phyloP scores from a whole-genome alignment of 2,797 vertebrate genomes.

The Allobates femoralis region DNA sequence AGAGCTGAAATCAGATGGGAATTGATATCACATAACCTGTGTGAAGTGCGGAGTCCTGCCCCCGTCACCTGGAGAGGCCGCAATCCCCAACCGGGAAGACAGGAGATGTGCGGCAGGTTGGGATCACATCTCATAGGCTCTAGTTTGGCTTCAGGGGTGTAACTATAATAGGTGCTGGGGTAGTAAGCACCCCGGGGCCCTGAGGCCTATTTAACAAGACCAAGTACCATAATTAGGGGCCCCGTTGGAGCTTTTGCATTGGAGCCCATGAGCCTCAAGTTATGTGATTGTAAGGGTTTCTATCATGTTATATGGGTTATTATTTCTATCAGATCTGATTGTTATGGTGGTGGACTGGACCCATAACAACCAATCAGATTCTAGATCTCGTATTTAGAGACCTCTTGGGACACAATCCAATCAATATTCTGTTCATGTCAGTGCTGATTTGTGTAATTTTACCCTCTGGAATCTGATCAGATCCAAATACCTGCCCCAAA shows the following conservation, averaged over 20 bases:
- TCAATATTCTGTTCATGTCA: background rate
- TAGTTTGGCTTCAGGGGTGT: no score
- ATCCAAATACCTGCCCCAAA: no score
- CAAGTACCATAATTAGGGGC: no score
- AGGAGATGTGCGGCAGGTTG: background rate
- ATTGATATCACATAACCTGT: slow-evolving; percentile 20
- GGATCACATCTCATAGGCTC: background rate
- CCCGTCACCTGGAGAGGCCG: background rate
- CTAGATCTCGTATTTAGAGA: background rate
- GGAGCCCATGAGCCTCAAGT: no score
- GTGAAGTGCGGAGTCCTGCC: slow-evolving; percentile 9
- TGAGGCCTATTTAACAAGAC: no score
- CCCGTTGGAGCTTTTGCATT: no score
- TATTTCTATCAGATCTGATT: no score
- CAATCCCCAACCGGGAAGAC: slow-evolving; percentile 9
- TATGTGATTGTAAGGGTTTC: no score
- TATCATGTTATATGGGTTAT: background rate
- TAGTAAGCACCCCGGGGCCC: no score
- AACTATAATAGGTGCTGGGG: no score
- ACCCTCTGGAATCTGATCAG: background rate
- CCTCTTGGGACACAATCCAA: background rate
- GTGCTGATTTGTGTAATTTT: background rate
- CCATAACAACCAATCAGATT: background rate
- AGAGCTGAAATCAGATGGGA: slow-evolving; percentile 20
- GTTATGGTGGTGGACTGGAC: no score